These are phyloP conservation scores for Drosophila yakuba DNA, from an alignment of 1,140 invertebrate species.

Conservation along the genomic window DNA sequence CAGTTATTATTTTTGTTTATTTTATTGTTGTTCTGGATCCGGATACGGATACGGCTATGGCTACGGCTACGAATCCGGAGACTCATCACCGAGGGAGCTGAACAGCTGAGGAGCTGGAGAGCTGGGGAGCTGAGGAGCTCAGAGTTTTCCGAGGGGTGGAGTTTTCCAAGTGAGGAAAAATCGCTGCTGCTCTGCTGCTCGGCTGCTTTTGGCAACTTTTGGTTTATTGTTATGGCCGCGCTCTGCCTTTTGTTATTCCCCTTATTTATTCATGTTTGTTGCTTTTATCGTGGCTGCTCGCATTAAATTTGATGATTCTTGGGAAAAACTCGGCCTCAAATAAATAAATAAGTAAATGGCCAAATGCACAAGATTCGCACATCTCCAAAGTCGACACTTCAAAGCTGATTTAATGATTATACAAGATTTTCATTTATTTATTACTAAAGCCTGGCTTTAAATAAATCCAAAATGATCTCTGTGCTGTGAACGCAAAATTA, in stretches of 20 bases:
- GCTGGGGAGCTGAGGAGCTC: no score
- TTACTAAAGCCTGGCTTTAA: background rate
- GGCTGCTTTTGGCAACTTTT: slow-evolving; percentile 55
- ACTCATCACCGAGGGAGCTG: slow-evolving; percentile 38
- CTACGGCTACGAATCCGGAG: background rate
- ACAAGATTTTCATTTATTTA: background rate
- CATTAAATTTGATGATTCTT: slow-evolving; percentile 75
- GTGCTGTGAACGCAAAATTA: background rate
- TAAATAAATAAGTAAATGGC: slow-evolving; percentile 72
- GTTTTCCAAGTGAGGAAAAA: background rate
- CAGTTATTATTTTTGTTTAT: slow-evolving; percentile 57
- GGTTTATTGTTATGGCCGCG: slow-evolving; percentile 56
- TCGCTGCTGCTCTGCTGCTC: background rate
- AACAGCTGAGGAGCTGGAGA: no score
- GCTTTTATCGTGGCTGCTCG: slow-evolving; percentile 45
- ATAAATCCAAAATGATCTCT: background rate
- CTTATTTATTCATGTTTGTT: slow-evolving; percentile 63
- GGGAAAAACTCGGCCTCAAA: slow-evolving; percentile 46
- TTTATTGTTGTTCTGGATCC: slow-evolving; percentile 28
- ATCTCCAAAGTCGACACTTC: slow-evolving; percentile 13
- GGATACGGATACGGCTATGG: background rate
- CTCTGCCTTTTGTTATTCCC: slow-evolving; percentile 47
- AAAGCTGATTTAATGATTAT: slow-evolving; percentile 7
- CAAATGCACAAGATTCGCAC: slow-evolving; percentile 27
- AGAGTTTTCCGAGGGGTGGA: background rate